Conservation (phyloP, 2,797 vertebrate species). For the Cyclopterus lumpus region DNA sequence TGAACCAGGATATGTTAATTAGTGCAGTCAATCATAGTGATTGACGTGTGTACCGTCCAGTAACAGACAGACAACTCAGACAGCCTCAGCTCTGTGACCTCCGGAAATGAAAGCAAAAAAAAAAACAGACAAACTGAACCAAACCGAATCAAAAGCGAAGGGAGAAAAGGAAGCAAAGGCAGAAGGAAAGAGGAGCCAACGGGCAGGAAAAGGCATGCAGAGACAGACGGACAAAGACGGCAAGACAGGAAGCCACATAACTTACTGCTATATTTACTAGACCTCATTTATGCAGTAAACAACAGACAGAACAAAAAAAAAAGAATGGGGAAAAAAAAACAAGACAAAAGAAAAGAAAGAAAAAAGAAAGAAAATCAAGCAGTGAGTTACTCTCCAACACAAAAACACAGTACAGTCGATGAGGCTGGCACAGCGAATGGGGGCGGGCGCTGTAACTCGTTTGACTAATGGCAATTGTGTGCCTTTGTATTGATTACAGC, state of each 20-base stretch:
- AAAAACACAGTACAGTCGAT: conserved; percentile 77
- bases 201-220: conserved; percentile 75
- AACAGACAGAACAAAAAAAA: conserved; percentile 66
- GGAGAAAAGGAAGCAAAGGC: conserved; percentile 63
- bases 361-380: conserved; percentile 74
- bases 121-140: conserved; percentile 4
- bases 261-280: conserved; percentile 85
- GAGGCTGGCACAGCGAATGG: conserved; percentile 72
- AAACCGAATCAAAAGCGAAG: conserved; percentile 45
- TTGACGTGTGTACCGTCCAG: conserved; percentile 77
- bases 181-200: conserved; percentile 63
- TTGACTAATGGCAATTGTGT: conserved; percentile 65
- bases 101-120: conserved; percentile 67
- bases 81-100: conserved; percentile 83
- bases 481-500: conserved; percentile 64
- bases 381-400: conserved; percentile 76
- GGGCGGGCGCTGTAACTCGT: conserved; percentile 65
- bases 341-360: conserved; percentile 52
- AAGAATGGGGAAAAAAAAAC: conserved; percentile 22
- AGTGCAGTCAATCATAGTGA: conserved; percentile 71
- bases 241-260: conserved; percentile 83
- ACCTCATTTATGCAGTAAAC: conserved; percentile 83
- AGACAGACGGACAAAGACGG: conserved; percentile 68
- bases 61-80: conserved; percentile 85
- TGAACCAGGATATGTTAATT: conserved; percentile 77